Conservation (phyloP, 2,888 invertebrate genomes). For the Dysmachus trigonus region DNA sequence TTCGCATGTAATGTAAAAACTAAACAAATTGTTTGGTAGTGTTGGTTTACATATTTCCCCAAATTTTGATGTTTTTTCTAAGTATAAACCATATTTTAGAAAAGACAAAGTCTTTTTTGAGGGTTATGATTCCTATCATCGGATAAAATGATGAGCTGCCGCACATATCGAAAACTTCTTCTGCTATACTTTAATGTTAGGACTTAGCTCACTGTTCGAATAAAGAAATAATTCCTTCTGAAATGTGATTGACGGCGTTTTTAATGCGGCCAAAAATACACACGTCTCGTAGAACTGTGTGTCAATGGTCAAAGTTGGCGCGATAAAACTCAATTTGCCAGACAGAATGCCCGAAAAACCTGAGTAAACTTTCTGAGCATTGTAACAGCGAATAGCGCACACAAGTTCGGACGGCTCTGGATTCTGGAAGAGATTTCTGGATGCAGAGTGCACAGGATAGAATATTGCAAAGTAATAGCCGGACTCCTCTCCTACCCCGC, state of each 20-base stretch:
- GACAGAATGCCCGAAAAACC: not conserved
- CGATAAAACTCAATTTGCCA: not conserved
- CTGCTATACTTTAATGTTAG: not conserved
- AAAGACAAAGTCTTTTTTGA: too few species aligned
- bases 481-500: not conserved
- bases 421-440: not conserved
- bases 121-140: not conserved
- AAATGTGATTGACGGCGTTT: not conserved
- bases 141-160: not conserved
- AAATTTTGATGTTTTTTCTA: too few species aligned
- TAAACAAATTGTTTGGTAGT: too few species aligned
- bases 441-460: not conserved
- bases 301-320: not conserved
- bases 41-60: too few species aligned
- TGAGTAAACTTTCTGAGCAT: not conserved
- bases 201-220: not conserved
- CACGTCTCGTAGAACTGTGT: not conserved
- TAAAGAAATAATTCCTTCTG: not conserved
- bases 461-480: not conserved
- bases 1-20: too few species aligned
- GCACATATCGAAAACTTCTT: not conserved
- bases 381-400: not conserved
- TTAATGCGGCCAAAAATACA: not conserved
- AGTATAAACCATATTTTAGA: too few species aligned
- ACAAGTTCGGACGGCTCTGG: not conserved